These are phyloP conservation scores for Plectrocnemia conspersa DNA, from an alignment of 1,140 invertebrate species.

Conservation along the genomic window DNA sequence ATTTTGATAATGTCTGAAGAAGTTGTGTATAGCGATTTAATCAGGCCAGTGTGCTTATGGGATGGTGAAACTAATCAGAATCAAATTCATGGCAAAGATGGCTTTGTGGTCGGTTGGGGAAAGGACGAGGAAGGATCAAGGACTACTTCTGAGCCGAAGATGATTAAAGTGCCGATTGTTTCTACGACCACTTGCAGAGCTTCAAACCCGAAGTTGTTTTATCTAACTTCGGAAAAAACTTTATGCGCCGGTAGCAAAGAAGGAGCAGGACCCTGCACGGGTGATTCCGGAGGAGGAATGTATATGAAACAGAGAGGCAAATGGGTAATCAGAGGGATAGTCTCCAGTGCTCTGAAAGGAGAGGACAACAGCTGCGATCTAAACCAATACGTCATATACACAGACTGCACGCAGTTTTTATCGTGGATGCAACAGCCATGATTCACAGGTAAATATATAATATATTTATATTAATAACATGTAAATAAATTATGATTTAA, in stretches of 20 bases:
- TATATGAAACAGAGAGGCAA: constrained; percentile 43
- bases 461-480: no score
- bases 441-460: no score
- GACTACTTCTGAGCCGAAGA: constrained; percentile 38
- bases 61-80: constrained; percentile 38
- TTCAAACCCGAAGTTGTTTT: constrained; percentile 33
- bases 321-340: constrained; percentile 51
- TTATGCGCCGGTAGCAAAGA: constrained; percentile 45
- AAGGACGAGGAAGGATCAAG: constrained; percentile 35
- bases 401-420: constrained; percentile 44
- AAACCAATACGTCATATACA: constrained; percentile 46
- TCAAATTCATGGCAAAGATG: constrained; percentile 40
- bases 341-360: constrained; percentile 43
- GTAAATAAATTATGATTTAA: no score
- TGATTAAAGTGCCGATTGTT: constrained; percentile 40
- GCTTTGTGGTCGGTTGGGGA: constrained; percentile 48
- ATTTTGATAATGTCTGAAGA: constrained; percentile 38
- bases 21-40: constrained; percentile 37
- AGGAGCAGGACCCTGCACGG: constrained; percentile 55
- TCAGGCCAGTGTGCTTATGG: constrained; percentile 55
- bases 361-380: constrained; percentile 43
- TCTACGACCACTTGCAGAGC: constrained; percentile 38
- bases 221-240: constrained; percentile 35
- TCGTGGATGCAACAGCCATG: constrained; percentile 39
- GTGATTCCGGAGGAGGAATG: constrained; percentile 57